Conservation (phyloP, 2,888 invertebrate species). For the Liposcelis brunnea region DNA sequence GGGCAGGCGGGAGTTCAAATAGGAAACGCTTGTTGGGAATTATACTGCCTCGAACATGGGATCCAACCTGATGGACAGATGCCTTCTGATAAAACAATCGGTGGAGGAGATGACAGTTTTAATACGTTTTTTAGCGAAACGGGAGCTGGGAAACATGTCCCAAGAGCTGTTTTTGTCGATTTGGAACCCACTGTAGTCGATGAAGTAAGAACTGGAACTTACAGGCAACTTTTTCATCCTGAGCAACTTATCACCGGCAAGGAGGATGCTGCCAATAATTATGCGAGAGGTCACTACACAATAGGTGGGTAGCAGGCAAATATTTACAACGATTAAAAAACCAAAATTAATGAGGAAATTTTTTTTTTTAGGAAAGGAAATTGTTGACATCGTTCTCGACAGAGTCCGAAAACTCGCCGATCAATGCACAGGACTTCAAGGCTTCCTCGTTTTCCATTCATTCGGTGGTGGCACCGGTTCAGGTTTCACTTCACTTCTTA, state of each 20-base stretch:
- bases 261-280: conserved; percentile 88
- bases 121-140: conserved; percentile 90
- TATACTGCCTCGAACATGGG: conserved; percentile 72
- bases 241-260: conserved; percentile 85
- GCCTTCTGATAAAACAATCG: conserved; percentile 81
- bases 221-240: conserved; percentile 73
- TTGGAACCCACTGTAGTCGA: conserved; percentile 86
- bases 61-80: conserved; percentile 88
- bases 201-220: conserved; percentile 67
- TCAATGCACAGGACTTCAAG: conserved; percentile 40
- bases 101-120: conserved; percentile 83
- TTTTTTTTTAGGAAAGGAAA: conserved; percentile 22
- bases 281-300: conserved; percentile 87
- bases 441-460: conserved; percentile 84
- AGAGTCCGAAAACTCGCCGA: conserved; percentile 31
- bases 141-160: conserved; percentile 87
- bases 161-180: conserved; percentile 84
- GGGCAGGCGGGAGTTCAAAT: conserved; percentile 78
- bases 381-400: conserved; percentile 28
- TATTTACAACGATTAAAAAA: not conserved
- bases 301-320: conserved; percentile 31
- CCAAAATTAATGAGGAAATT: too few species aligned
- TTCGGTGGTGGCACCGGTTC: conserved; percentile 84
- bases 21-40: conserved; percentile 75
- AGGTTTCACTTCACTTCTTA: conserved; percentile 80